Percentiles rank a stretch among this genome's conserved stretches.
Evolutionary conservation across 2,113 vertebrate species (phyloP).

Genomic region (Eclectus roratus): DNA sequence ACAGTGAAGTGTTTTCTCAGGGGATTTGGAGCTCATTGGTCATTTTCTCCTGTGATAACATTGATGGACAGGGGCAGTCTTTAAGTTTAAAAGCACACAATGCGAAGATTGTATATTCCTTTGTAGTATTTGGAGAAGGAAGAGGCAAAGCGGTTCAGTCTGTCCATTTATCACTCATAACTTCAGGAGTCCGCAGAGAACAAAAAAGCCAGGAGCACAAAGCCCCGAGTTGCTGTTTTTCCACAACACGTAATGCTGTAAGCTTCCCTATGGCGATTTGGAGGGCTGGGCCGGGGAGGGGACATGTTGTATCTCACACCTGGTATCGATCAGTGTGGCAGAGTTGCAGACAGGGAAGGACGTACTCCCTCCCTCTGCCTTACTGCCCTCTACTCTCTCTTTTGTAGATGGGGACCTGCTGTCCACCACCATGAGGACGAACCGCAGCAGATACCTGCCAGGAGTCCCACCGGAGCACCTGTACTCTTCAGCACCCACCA

Average conservation of each 20-base stretch:
- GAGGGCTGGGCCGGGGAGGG: neutral
- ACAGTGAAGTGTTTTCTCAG: neutral
- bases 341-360: neutral
- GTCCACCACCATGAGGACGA: constrained; percentile 80
- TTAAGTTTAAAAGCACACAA: neutral
- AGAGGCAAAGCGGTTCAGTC: neutral
- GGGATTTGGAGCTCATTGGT: neutral
- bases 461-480: constrained; percentile 77
- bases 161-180: neutral
- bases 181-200: neutral
- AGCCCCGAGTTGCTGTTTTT: neutral
- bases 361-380: neutral
- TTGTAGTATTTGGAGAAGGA: neutral
- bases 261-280: accelerated
- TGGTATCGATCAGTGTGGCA: neutral
- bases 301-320: neutral
- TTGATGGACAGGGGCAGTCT: neutral
- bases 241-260: accelerated
- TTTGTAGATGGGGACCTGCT: constrained; percentile 74
- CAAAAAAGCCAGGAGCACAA: neutral
- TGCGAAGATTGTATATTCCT: neutral
- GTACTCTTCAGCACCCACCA: constrained; percentile 18
- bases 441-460: constrained; percentile 79
- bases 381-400: neutral
- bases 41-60: neutral